A percentile compares a stretch with the other conserved stretches of the same genome.
Conservation (phyloP, 2,113 vertebrate species). For the Oncorhynchus mykiss region DNA sequence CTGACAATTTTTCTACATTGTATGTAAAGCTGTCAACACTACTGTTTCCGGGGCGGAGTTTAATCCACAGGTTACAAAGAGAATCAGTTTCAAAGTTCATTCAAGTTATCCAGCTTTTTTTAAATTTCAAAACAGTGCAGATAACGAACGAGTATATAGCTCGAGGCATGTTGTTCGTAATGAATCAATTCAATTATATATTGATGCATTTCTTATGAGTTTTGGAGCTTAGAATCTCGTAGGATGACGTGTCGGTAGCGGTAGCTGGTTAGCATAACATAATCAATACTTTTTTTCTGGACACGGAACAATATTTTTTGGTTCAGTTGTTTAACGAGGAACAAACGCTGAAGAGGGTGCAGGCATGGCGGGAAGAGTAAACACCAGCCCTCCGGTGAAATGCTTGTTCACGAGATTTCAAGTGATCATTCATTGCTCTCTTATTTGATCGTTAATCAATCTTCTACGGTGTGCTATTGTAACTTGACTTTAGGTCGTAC, state of each 20-base stretch:
- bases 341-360: background rate
- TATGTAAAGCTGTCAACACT: background rate
- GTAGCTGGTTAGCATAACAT: no score
- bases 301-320: background rate
- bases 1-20: background rate
- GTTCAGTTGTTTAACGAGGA: no score
- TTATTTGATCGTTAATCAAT: background rate
- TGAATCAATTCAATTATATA: background rate
- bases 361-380: background rate
- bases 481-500: background rate
- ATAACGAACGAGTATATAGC: background rate
- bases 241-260: conserved; percentile 5
- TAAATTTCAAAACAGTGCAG: background rate
- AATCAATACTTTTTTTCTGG: background rate
- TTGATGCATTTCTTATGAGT: background rate
- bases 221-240: background rate
- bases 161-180: background rate
- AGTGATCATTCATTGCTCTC: no score
- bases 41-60: conserved; percentile 35
- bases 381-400: background rate
- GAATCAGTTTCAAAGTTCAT: conserved; percentile 29
- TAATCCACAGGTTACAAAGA: conserved; percentile 37
- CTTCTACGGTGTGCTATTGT: background rate
- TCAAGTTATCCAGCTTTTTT: background rate
- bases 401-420: background rate